Conservation (phyloP, 2,797 vertebrate genomes). For the Martes flavigula region DNA sequence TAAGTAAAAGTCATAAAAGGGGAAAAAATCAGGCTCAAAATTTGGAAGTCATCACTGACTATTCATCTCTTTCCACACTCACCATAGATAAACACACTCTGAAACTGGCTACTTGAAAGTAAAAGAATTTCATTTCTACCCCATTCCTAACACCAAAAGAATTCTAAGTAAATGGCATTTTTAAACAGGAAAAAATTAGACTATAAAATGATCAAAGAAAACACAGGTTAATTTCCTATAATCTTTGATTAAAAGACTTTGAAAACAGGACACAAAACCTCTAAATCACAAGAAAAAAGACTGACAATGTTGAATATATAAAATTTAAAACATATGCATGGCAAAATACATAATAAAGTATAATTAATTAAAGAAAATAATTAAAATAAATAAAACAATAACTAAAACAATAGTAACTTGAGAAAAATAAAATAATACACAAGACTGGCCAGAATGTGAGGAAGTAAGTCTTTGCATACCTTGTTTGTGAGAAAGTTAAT, state of each 20-base stretch:
- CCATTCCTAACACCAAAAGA: neutral
- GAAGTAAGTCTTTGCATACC: neutral
- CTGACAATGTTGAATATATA: neutral
- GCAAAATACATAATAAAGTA: neutral
- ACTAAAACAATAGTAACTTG: neutral
- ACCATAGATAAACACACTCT: neutral
- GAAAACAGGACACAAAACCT: conserved; percentile 19
- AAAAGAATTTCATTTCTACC: conserved; percentile 29
- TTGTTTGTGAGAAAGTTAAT: neutral
- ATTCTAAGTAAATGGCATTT: neutral
- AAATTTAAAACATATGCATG: neutral
- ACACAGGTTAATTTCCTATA: neutral
- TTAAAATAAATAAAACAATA: neutral
- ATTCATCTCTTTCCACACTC: neutral
- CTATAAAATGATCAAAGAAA: neutral
- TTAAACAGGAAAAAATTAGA: neutral
- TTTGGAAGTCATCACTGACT: neutral
- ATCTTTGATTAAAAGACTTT: neutral
- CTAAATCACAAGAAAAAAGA: neutral
- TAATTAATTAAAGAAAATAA: conserved; percentile 23
- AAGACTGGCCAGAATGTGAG: neutral
- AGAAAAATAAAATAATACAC: neutral
- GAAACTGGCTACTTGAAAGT: neutral
- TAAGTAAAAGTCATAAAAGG: neutral
- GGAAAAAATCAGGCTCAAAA: neutral